Percentiles rank a stretch among this genome's conserved stretches.
Evolutionary conservation across 2,888 invertebrate species (phyloP).

Genomic region (Cyaniris semiargus): DNA sequence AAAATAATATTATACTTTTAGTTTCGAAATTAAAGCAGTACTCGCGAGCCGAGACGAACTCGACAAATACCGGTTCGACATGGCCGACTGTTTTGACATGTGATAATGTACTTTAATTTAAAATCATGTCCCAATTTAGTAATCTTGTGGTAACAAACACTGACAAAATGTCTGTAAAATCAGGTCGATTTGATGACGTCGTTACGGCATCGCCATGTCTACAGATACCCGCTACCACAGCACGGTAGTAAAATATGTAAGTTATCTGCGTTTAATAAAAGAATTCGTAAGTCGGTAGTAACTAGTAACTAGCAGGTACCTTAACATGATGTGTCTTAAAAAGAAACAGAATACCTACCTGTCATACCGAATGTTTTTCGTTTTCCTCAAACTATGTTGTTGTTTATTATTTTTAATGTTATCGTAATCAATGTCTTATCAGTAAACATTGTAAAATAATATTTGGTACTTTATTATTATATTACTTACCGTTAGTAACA

Average conservation of each 20-base stretch:
- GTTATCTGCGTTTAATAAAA: too few species aligned
- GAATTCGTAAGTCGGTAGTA: too few species aligned
- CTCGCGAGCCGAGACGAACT: constrained; percentile 25
- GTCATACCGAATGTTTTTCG: not conserved
- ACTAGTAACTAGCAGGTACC: too few species aligned
- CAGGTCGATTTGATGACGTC: too few species aligned
- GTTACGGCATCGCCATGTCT: too few species aligned
- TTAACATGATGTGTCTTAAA: too few species aligned
- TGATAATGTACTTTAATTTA: constrained; percentile 53
- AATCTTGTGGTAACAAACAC: constrained; percentile 30
- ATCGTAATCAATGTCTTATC: not conserved
- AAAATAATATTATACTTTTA: constrained; percentile 44
- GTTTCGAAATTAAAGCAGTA: constrained; percentile 45
- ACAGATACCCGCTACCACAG: too few species aligned
- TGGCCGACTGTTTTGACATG: constrained; percentile 60
- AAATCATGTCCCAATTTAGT: constrained; percentile 35
- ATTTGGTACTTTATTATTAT: not conserved
- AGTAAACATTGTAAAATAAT: not conserved
- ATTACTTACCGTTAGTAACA: not conserved
- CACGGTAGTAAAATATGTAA: too few species aligned
- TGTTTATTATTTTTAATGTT: not conserved
- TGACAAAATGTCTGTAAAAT: not conserved
- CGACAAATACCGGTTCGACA: constrained; percentile 41
- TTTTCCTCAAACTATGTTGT: not conserved
- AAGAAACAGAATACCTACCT: too few species aligned